Evolutionary conservation across 2,888 invertebrate species (phyloP).

Genomic region (Nasonia oneida): DNA sequence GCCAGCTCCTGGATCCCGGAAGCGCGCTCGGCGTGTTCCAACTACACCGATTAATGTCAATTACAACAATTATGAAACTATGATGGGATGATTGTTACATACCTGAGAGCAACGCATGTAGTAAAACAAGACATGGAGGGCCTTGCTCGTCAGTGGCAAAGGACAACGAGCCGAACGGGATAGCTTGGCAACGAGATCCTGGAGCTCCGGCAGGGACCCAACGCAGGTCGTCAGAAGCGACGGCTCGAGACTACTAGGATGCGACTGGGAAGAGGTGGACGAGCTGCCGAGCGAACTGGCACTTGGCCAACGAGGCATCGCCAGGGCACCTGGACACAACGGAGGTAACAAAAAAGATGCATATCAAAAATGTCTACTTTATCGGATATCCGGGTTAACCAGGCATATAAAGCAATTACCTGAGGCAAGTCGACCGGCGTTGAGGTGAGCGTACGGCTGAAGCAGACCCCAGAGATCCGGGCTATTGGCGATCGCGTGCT

Average conservation of each 20-base stretch:
- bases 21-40: slow-evolving; percentile 84
- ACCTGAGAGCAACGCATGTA: slow-evolving; percentile 95
- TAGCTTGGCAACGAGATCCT: slow-evolving; percentile 84
- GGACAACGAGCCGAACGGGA: slow-evolving; percentile 73
- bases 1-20: slow-evolving; percentile 87
- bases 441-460: slow-evolving; percentile 94
- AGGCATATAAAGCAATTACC: neutral
- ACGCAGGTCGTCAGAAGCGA: slow-evolving; percentile 93
- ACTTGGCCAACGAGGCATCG: slow-evolving; percentile 91
- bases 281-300: slow-evolving; percentile 84
- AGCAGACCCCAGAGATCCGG: slow-evolving; percentile 94
- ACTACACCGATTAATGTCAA: slow-evolving; percentile 73
- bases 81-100: neutral
- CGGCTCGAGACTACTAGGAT: slow-evolving; percentile 80
- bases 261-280: slow-evolving; percentile 79
- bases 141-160: slow-evolving; percentile 83
- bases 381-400: no score
- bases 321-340: slow-evolving; percentile 84
- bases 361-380: no score
- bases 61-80: neutral
- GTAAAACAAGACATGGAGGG: slow-evolving; percentile 91
- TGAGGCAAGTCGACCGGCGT: slow-evolving; percentile 92
- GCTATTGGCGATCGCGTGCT: slow-evolving; percentile 91
- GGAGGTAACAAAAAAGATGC: neutral
- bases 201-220: slow-evolving; percentile 89